Base-by-base conservation (phyloP, 2,888 invertebrate species). In the Cabera pusaria region DNA sequence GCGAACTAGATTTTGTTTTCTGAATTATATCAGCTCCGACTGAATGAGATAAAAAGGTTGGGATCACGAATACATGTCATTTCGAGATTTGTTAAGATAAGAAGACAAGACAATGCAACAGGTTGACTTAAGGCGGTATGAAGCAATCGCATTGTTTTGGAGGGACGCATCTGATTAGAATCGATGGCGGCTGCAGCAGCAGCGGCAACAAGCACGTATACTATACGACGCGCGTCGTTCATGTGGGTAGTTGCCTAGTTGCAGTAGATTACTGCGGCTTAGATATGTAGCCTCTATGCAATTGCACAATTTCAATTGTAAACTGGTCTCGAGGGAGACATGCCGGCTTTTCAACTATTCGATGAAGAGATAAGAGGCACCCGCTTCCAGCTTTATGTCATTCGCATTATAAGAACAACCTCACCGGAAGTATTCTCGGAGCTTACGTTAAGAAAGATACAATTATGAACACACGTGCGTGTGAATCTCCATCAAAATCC, bases 281-380 rank as follows among this genome's bases (percentile, higher is more conserved):
- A 68, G 64, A 70, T 69, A 73, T 67, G 64, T 69, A 65, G 60
- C 57, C 61, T 63, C 59, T 39, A 49, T 48, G 42, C 40, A 45
- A 59, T 77, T 82, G 66, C 75, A 74, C 73, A 80, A 82, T 71
- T 52, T 51, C 34, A 57, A 57, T 60, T 62, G 54, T 54, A 57
- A 59, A 53, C 59, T 25, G 49, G 55, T 61, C 55, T 59, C 63
- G 41, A 53, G 62, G 56, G 62, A 64, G 56, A 56, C 36, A 32
- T 8, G 28, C 54, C 48, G 44, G 56, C 57, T 56, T 70, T 66
- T 59, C 55, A 65, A 62, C 60, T 56, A 59, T 69, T 64, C 64
- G 64, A 71, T 73, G 58, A 64, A 44, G 49, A 55, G 65, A 72
- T 68, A 61, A 64, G 35, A 36, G 17, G 17, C 16, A 29, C 34